Conservation (phyloP, 2,888 invertebrate genomes). For the Mythimna vitellina region DNA sequence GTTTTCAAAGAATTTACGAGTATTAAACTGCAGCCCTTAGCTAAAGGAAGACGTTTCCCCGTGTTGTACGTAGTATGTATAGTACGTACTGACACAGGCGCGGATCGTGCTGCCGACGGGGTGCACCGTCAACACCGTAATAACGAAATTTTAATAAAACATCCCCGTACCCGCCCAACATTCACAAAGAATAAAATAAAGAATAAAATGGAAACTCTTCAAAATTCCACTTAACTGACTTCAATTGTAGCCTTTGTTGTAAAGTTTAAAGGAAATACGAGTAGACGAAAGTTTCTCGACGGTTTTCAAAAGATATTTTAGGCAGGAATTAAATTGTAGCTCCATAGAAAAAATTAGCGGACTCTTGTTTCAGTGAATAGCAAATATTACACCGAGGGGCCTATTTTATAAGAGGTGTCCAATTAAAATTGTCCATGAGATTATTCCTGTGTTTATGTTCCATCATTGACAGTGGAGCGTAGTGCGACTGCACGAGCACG, state of each 20-base stretch:
- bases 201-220: slow-evolving; percentile 74
- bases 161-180: slow-evolving; percentile 71
- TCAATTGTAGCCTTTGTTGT: slow-evolving; percentile 76
- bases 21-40: slow-evolving; percentile 80
- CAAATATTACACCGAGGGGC: slow-evolving; percentile 59
- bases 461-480: slow-evolving; percentile 73
- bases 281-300: slow-evolving; percentile 65
- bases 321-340: slow-evolving; percentile 61
- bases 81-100: slow-evolving; percentile 39
- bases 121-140: slow-evolving; percentile 78
- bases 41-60: slow-evolving; percentile 75
- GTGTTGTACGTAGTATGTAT: slow-evolving; percentile 54
- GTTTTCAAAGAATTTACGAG: slow-evolving; percentile 84
- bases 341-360: slow-evolving; percentile 66
- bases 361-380: slow-evolving; percentile 65
- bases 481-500: slow-evolving; percentile 48
- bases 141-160: slow-evolving; percentile 86
- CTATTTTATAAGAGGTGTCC: slow-evolving; percentile 72
- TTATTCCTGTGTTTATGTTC: slow-evolving; percentile 70
- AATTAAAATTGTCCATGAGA: slow-evolving; percentile 78
- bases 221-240: slow-evolving; percentile 75
- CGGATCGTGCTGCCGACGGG: slow-evolving; percentile 51
- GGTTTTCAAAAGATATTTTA: slow-evolving; percentile 64
- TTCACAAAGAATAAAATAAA: slow-evolving; percentile 73
- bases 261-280: slow-evolving; percentile 69